Evolutionary conservation across 2,888 invertebrate species (phyloP), one percentile per base, ranked within the genome.

Genomic region (Quadroppia sp.): DNA sequence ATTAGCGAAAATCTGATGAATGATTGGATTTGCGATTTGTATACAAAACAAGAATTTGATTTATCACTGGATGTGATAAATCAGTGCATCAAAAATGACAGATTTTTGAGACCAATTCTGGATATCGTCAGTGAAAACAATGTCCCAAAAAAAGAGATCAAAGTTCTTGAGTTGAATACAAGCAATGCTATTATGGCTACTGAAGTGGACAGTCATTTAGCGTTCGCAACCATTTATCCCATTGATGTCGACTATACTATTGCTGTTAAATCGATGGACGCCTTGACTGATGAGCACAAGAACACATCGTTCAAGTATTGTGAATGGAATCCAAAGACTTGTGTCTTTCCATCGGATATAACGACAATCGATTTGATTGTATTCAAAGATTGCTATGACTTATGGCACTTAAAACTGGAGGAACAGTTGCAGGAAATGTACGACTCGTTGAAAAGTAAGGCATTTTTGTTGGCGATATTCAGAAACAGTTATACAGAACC

Each of bases 111-210:
- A 11, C n/a, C 72, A 7, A 20, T 82, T 74, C 81, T 92, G 72
- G 92, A 94, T 81, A 83, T 90, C 13, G 88, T 89, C 30, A 82
- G 89, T 42, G 94, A 94, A 84, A 95, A 94, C 82, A 84, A 85
- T 56, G 86, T 88, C 15, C 82, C 88, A 3, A 90, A 89, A 23
- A 72, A 72, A 48, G 64, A 64, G 80, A 82, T 94, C 20, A 91
- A 90, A 82, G 85, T 88, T 20, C 84, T 87, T n/a, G 94, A 95
- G 85, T 83, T 88, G 11, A 86, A 77, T 36, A 72, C 73, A 13
- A 59, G 74, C 1, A 56, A 36, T 1, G 78, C 78, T 20, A 11
- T 72, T 23, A 67, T 74, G 30, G 56, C 72, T 7, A 2, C 30
- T 32, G 20, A 36, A 42, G 64, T 72, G 20, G 64, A 72, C 42